Percentiles rank a stretch among this genome's conserved stretches.
phyloP scores from a whole-genome alignment of 2,888 invertebrate species.

The Vesta saturnalis region DNA sequence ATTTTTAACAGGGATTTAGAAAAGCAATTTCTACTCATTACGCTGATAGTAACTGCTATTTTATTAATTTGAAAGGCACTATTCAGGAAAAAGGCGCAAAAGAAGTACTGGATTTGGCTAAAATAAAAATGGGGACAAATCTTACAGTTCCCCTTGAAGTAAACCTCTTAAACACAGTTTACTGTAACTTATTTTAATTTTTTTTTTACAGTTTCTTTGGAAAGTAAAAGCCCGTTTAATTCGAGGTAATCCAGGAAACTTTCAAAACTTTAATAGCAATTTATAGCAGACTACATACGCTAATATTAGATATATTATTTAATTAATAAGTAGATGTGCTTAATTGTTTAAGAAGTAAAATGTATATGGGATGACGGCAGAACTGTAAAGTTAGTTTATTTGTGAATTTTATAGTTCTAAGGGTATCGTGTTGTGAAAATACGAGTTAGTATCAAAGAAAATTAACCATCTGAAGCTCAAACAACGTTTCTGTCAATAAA shows the following conservation, averaged over 20 bases:
- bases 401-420: no score
- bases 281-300: no score
- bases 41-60: slow-evolving; percentile 74
- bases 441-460: no score
- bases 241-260: not conserved
- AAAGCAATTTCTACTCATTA: slow-evolving; percentile 88
- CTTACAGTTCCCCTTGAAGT: no score
- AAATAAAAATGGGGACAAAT: slow-evolving; percentile 41
- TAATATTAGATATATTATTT: no score
- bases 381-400: no score
- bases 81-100: slow-evolving; percentile 64
- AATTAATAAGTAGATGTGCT: no score
- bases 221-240: slow-evolving; percentile 1
- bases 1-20: slow-evolving; percentile 69
- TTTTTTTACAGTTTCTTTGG: not conserved
- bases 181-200: not conserved
- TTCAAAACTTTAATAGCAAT: not conserved
- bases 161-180: not conserved
- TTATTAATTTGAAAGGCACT: slow-evolving; percentile 74
- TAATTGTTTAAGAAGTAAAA: no score
- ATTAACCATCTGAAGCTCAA: no score
- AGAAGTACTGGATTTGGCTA: slow-evolving; percentile 66
- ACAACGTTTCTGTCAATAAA: no score
- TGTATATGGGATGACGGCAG: no score
- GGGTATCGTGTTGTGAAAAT: no score